phyloP scores from a whole-genome alignment of 2,888 invertebrate species.

The Tetranychus truncatus region DNA sequence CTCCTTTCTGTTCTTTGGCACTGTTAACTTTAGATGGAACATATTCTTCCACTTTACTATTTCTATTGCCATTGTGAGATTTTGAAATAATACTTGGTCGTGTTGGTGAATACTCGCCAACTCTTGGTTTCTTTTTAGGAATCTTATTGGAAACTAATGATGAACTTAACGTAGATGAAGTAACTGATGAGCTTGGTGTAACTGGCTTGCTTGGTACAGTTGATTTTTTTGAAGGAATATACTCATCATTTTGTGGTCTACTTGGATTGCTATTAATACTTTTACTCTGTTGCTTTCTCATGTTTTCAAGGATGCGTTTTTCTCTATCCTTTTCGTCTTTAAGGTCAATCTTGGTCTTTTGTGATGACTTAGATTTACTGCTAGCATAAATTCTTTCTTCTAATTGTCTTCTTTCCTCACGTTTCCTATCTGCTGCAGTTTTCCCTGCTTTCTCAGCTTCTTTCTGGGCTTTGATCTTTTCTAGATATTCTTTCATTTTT shows the following conservation, averaged over 20 bases:
- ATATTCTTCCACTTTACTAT: background rate
- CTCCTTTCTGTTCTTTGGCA: background rate
- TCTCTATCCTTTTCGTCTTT: background rate
- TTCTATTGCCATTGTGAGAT: background rate
- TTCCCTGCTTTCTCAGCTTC: background rate
- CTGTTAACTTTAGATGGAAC: background rate
- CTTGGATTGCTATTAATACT: background rate
- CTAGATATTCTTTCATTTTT: conserved; percentile 5
- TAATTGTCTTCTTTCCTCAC: background rate
- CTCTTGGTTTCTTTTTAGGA: background rate
- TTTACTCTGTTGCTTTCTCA: background rate
- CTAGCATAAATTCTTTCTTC: too few relatives aligned
- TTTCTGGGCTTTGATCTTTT: background rate
- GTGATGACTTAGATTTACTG: background rate
- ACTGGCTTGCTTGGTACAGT: background rate
- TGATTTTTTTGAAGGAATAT: background rate
- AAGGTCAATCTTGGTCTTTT: background rate
- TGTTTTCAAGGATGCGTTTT: background rate
- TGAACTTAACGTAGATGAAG: background rate
- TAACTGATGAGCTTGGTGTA: background rate
- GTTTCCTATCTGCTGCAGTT: background rate
- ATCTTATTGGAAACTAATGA: background rate
- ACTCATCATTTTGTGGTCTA: background rate
- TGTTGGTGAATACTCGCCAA: conserved; percentile 3
- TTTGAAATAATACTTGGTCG: conserved; percentile 3